Evolutionary conservation across 2,797 vertebrate species (phyloP), one percentile per base, ranked within the genome.

Genomic region (Oreochromis grahami): DNA sequence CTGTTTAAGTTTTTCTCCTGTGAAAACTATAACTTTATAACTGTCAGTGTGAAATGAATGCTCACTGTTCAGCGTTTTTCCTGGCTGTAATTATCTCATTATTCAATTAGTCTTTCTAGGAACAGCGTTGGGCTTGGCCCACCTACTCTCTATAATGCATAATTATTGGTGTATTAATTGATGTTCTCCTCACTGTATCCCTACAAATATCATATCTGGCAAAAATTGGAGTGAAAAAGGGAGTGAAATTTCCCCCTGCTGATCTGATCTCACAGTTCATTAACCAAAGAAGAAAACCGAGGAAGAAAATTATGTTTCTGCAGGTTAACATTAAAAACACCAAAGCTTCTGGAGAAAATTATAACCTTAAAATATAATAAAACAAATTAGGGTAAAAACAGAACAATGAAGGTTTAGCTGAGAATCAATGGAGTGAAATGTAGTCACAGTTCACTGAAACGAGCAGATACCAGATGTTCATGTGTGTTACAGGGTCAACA

Each of bases 71-170:
- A 13, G 4, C 32, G 38, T 29, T 15, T 80, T 89, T 91, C 74
- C 85, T 79, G 83, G 1, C 74, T 55, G 1, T 85, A 82, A 92
- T 91, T 50, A 78, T 38, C 48, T 63, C 10, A 76, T 84, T 58
- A 88, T 87, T 86, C 43, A 88, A 84, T 91, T 90, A 92, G 80
- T 60, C 21, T 34, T 90, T 87, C 78, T 82, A 50, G 78, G 92
- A 83, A 87, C 34, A 55, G 76, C 32, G 21, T 45, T 8, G 48
- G 50, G 19, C 63, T 77, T n/a, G 29, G 80, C 65, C 84, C 76
- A 50, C 72, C 84, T 80, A 12, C 63, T 85, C 53, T 2, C 36
- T 48, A 15, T 80, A 15, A 84, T 79, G 74, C 50, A 21, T 26
- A 32, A 68, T 83, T 81, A 77, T 63, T 50, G 72, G 70, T 58